Evolutionary conservation across 2,888 invertebrate species (phyloP), one percentile per base, ranked within the genome.

Genomic region (Stenodema calcarata): DNA sequence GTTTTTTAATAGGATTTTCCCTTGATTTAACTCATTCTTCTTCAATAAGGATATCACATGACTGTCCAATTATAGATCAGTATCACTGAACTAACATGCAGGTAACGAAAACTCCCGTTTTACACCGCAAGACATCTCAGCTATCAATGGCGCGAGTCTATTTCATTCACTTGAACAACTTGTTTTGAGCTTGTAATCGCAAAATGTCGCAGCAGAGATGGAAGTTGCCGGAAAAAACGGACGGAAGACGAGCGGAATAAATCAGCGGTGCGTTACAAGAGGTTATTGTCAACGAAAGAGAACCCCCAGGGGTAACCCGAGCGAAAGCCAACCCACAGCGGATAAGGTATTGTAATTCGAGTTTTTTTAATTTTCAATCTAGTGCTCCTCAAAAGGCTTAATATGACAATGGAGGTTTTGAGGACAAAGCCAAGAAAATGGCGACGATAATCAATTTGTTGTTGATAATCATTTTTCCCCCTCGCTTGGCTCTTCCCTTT

Each of bases 381-480:
- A 82, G 54, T 76, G 82, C 85, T 87, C 62, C 44, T 87, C 81
- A 87, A 88, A 88, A 85, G 83, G 84, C 86, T 87, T 87, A 87
- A 86, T 88, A 88, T 76, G 86, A 88, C 87, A 88, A 88, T 88
- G 86, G 88, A 87, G 87, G 84, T 75, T 62, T 86, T 54, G 88
- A 86, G 86, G 85, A 88, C 88, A 88, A 88, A 88, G 88, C 88
- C 86, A 88, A 86, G 83, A 88, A 88, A 88, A 86, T 87, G 87
- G 87, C 88, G 85, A 88, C 87, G 86, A 88, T 88, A 88, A 88
- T 88, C 88, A 88, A 88, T 88, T 88, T 88, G 84, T 83, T 84
- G 88, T 88, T 88, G 88, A 88, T 88, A 88, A 88, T 88, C 82
- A 88, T 88, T 88, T 88, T 87, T 87, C 88, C 88, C 88, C 88